Percentiles rank a stretch among this genome's conserved stretches.
phyloP scores from a whole-genome alignment of 2,797 vertebrate species.

The Platalea minor region DNA sequence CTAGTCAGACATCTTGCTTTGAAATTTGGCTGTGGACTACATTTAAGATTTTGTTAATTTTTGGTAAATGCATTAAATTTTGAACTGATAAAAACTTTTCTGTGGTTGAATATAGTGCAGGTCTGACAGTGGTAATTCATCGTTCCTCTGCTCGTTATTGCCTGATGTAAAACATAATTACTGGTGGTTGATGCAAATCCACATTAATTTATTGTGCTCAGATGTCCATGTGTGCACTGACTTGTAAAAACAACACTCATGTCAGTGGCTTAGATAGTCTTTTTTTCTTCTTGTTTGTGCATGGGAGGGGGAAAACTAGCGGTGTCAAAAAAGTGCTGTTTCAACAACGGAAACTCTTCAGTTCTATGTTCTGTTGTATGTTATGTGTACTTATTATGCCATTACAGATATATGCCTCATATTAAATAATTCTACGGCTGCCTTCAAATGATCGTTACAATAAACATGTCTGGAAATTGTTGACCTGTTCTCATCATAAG shows the following conservation, averaged over 20 bases:
- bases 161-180: conserved; percentile 19
- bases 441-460: background rate
- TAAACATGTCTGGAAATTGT: background rate
- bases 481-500: background rate
- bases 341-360: background rate
- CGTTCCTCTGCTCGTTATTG: background rate
- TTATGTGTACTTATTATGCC: background rate
- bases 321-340: background rate
- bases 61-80: background rate
- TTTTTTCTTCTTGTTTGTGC: background rate
- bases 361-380: background rate
- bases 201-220: conserved; percentile 25
- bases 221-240: background rate
- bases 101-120: background rate
- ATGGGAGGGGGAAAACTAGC: background rate
- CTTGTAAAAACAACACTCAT: background rate
- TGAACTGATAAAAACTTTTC: background rate
- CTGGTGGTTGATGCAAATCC: conserved; percentile 3
- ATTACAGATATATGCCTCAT: background rate
- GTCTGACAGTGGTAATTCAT: background rate
- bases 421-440: background rate
- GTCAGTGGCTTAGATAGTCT: background rate
- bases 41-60: background rate
- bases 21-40: background rate
- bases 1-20: background rate